Evolutionary conservation across 2,113 vertebrate genomes (phyloP).

Genomic region (Saccopteryx leptura): DNA sequence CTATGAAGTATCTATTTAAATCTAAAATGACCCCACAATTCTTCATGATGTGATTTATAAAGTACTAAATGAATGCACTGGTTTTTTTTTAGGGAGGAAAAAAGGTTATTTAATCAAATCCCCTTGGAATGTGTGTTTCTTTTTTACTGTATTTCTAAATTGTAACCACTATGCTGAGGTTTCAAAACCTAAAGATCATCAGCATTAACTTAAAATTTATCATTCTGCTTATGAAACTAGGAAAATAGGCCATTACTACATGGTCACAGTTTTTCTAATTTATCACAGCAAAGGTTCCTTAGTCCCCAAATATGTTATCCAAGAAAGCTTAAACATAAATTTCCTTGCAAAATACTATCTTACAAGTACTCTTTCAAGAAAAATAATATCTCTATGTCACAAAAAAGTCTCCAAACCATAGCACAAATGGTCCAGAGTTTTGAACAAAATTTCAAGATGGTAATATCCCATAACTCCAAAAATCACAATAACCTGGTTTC

Average conservation of each 20-base stretch:
- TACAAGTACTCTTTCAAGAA: background rate
- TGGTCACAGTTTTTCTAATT: slow-evolving; percentile 4
- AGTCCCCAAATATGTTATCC: background rate
- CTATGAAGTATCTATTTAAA: slow-evolving; percentile 15
- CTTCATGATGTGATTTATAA: background rate
- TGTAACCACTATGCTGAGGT: background rate
- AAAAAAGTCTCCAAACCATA: background rate
- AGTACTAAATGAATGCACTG: background rate
- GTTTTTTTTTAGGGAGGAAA: background rate
- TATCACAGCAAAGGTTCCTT: background rate
- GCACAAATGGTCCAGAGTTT: background rate
- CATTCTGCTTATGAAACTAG: background rate
- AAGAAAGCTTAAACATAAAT: slow-evolving; percentile 7
- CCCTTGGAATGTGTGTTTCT: background rate
- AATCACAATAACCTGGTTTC: background rate
- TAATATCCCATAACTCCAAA: background rate
- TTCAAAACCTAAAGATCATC: slow-evolving; percentile 38
- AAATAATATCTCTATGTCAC: background rate
- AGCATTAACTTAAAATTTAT: slow-evolving; percentile 13
- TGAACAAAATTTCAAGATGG: background rate
- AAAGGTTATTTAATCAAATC: background rate
- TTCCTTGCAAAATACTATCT: slow-evolving; percentile 6
- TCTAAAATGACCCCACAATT: background rate
- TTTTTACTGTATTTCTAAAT: background rate
- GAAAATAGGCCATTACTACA: background rate